Evolutionary conservation across 2,113 vertebrate species (phyloP), one percentile per base, ranked within the genome.

Genomic region (Microcebus griseorufus): DNA sequence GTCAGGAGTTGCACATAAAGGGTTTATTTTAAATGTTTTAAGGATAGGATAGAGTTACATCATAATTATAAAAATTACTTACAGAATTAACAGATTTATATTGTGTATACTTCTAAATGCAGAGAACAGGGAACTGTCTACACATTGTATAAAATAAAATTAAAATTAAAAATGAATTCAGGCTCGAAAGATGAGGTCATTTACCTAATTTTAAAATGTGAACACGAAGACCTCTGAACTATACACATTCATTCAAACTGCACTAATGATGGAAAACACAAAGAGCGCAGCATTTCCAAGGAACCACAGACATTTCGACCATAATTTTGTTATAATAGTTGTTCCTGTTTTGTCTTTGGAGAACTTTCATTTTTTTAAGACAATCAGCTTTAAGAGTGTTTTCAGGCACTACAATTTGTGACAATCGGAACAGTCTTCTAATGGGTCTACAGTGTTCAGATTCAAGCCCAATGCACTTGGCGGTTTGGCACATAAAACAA

Each of bases 31-130:
- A 99, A 99, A 99, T 99, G 99, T 99, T 99, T 99, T 99, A 99
- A 99, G 99, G 99, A 99, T 99, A 99, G 98, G 99, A 99, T 99
- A 99, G 98, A 99, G 99, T 99, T 99, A 99, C 99, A 99, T 99
- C 99, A 99, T 99, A 99, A 99, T 99, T 99, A 99, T 45, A 99
- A 99, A 99, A 99, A 99, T 99, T 99, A 99, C 99, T 99, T 99
- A 99, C 99, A 99, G 98, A 99, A 99, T 99, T 99, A 99, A 99
- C 99, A 99, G 99, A 98, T 99, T 99, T 99, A 98, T 99, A 99
- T 98, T 99, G 98, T 99, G 98, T 98, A 99, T 99, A 99, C 98
- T 99, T 99, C 98, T 99, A 99, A 99, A 99, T 99, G 99, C 99
- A 99, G 98, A 99, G 98, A 99, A 99, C 99, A 99, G 98, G 98